Evolutionary conservation across 2,797 vertebrate species (phyloP).

Genomic region (Chromobotia macracanthus): DNA sequence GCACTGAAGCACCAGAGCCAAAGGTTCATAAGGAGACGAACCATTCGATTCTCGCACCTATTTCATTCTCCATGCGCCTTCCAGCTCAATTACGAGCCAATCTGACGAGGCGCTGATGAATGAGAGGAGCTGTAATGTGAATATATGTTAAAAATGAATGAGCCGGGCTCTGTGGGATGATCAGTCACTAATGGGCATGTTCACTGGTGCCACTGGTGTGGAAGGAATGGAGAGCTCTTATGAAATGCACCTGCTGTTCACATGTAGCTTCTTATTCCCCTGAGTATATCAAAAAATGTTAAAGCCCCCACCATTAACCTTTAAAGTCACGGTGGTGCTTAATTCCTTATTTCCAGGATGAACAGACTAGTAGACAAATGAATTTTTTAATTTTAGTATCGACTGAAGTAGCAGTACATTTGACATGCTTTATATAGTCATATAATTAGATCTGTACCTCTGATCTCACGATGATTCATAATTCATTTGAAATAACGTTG

Average conservation of each 20-base stretch:
- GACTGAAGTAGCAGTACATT: neutral
- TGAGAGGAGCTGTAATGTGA: constrained; percentile 38
- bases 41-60: constrained; percentile 29
- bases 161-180: constrained; percentile 23
- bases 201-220: constrained; percentile 23
- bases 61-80: constrained; percentile 5
- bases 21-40: constrained; percentile 6
- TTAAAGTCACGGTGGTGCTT: constrained; percentile 59
- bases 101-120: constrained; percentile 49
- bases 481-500: constrained; percentile 6
- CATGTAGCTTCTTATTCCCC: constrained; percentile 65
- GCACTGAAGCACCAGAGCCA: constrained; percentile 14
- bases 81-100: constrained; percentile 9
- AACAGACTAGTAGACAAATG: constrained; percentile 37
- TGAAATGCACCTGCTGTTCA: constrained; percentile 52
- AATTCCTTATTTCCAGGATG: constrained; percentile 51
- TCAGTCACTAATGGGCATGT: constrained; percentile 43
- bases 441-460: neutral
- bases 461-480: neutral
- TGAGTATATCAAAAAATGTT: constrained; percentile 39
- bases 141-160: constrained; percentile 57
- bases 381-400: constrained; percentile 12
- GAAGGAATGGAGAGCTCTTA: constrained; percentile 42
- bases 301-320: constrained; percentile 55
- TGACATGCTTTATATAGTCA: neutral